Evolutionary conservation across 2,797 vertebrate genomes (phyloP).

Genomic region (Choloepus didactylus): DNA sequence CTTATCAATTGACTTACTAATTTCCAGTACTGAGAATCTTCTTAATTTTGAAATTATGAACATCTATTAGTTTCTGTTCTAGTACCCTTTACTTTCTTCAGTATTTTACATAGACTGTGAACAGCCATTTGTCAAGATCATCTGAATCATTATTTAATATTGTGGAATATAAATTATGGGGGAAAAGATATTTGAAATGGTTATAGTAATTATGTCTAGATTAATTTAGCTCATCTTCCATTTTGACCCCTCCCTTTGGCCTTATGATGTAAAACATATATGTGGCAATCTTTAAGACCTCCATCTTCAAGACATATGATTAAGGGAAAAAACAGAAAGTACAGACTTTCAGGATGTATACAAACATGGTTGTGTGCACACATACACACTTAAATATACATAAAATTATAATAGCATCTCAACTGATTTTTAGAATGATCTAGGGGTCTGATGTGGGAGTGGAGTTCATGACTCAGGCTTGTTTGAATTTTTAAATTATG

Average conservation of each 20-base stretch:
- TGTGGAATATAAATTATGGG: neutral
- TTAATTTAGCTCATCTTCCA: neutral
- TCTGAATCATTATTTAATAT: neutral
- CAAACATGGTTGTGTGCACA: too few relatives aligned
- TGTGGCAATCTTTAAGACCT: neutral
- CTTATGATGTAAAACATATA: neutral
- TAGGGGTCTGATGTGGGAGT: neutral
- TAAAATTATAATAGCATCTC: neutral
- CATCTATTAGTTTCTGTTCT: neutral
- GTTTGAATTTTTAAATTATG: too few relatives aligned
- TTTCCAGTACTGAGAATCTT: neutral
- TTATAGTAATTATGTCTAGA: neutral
- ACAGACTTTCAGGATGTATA: neutral
- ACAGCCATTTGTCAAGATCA: neutral
- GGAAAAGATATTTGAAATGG: neutral
- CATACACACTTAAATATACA: neutral
- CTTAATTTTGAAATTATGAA: slow-evolving; percentile 11
- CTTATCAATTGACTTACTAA: neutral
- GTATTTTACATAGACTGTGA: neutral
- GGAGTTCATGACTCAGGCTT: too few relatives aligned
- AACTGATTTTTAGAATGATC: neutral
- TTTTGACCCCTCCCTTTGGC: neutral
- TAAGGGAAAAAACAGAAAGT: neutral
- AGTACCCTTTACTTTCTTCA: neutral
- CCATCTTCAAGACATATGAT: neutral